Evolutionary conservation across 2,888 invertebrate species (phyloP).

Genomic region (Epicampocera succincta): DNA sequence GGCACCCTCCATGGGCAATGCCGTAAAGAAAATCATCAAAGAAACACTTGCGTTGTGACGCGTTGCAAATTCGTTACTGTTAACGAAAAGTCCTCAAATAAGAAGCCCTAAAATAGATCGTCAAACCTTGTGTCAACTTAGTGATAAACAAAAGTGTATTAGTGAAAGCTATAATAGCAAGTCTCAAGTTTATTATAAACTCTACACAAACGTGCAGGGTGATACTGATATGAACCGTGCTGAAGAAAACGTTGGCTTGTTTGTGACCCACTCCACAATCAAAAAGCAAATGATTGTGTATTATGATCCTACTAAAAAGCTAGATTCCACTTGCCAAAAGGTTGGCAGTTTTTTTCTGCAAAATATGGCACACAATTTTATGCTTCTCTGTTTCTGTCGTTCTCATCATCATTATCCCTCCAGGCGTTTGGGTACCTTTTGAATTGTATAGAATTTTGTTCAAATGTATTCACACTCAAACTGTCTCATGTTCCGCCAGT

Average conservation of each 20-base stretch:
- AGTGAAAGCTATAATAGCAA: slow-evolving; percentile 27
- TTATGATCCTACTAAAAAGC: slow-evolving; percentile 29
- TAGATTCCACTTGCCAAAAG: background rate
- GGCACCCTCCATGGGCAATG: slow-evolving; percentile 91
- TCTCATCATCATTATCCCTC: slow-evolving; percentile 52
- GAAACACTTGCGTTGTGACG: slow-evolving; percentile 91
- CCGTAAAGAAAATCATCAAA: slow-evolving; percentile 93
- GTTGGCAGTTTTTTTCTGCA: slow-evolving; percentile 44
- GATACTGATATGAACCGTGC: slow-evolving; percentile 27
- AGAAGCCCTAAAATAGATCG: slow-evolving; percentile 38
- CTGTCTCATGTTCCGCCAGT: background rate
- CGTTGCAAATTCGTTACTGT: slow-evolving; percentile 67
- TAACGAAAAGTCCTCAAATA: slow-evolving; percentile 62
- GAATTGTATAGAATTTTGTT: slow-evolving; percentile 21
- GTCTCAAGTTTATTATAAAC: slow-evolving; percentile 69
- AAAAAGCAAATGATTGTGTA: slow-evolving; percentile 65
- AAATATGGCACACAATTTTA: slow-evolving; percentile 59
- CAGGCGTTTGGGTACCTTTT: slow-evolving; percentile 64
- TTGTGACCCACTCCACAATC: slow-evolving; percentile 9
- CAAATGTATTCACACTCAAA: background rate
- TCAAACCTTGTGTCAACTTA: slow-evolving; percentile 46
- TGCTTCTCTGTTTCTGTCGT: slow-evolving; percentile 63
- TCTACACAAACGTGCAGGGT: slow-evolving; percentile 43
- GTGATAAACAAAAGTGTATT: slow-evolving; percentile 64
- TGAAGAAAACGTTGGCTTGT: slow-evolving; percentile 21